Percentiles rank a stretch among this genome's conserved stretches.
These are phyloP conservation scores for Drosophila formosana DNA, from an alignment of 2,888 invertebrate species.

Conservation along the genomic window DNA sequence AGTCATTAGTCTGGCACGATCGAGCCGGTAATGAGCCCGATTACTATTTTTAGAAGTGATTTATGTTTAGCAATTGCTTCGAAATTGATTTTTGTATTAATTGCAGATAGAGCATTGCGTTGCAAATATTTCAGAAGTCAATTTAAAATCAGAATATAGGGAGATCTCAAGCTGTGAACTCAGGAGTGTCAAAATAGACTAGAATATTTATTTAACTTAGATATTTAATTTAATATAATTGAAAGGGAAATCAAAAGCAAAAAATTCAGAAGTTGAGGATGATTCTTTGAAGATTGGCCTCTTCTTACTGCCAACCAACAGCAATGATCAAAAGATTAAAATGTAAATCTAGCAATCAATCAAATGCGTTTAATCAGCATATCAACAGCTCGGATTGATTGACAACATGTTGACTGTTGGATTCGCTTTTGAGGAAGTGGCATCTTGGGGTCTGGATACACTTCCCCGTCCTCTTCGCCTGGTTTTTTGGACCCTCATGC, in stretches of 20 bases:
- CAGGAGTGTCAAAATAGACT: too few species aligned
- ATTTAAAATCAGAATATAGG: not conserved
- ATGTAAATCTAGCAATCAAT: constrained; percentile 46
- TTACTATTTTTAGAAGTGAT: constrained; percentile 11
- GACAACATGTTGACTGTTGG: constrained; percentile 60
- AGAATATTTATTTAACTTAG: too few species aligned
- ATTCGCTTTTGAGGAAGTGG: constrained; percentile 39
- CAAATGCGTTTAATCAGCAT: constrained; percentile 46
- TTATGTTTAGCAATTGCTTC: not conserved
- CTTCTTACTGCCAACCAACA: not conserved
- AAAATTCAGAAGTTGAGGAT: not conserved
- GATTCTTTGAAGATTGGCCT: not conserved
- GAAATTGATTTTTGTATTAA: constrained; percentile 1
- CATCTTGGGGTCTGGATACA: not conserved
- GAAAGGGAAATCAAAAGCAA: too few species aligned
- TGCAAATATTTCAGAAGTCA: too few species aligned
- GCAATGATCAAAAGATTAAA: constrained; percentile 11
- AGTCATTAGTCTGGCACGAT: constrained; percentile 44
- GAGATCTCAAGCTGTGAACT: too few species aligned
- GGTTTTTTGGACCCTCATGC: constrained; percentile 38
- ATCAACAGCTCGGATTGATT: constrained; percentile 54
- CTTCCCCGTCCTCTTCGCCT: not conserved
- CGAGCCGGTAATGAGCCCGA: constrained; percentile 40
- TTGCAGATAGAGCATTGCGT: too few species aligned
- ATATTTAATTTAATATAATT: not conserved